These are phyloP conservation scores for Alligator mississippiensis DNA, from an alignment of 2,113 vertebrate genomes.

Conservation along the genomic window DNA sequence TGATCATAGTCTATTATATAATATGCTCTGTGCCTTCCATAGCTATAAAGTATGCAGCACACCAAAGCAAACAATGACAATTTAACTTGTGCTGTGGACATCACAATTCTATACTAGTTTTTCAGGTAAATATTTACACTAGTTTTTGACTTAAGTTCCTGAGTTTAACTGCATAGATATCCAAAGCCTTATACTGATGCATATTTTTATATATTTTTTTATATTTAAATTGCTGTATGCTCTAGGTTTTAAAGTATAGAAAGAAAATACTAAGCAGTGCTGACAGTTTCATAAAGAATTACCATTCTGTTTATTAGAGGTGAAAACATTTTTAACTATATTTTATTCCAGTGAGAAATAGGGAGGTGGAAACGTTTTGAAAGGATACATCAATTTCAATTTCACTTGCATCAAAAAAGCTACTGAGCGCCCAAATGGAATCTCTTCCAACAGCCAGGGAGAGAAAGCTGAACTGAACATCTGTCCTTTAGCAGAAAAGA, in stretches of 20 bases:
- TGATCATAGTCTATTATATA: background rate
- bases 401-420: too few species aligned
- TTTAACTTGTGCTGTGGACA: background rate
- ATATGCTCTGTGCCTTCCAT: background rate
- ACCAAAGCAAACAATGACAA: background rate
- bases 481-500: fast-evolving
- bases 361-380: too few species aligned
- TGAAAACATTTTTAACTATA: too few species aligned
- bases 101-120: background rate
- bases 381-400: too few species aligned
- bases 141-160: background rate
- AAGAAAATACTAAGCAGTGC: background rate
- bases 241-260: background rate
- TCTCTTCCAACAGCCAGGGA: background rate
- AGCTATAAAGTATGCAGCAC: background rate
- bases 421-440: fast-evolving
- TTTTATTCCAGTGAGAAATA: too few species aligned
- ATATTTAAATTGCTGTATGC: background rate
- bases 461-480: background rate
- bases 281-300: background rate
- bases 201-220: background rate
- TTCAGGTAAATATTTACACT: background rate
- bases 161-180: background rate
- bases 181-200: background rate
- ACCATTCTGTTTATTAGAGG: background rate